Conservation (phyloP, 53 echinoderm and acorn worm species). For the Arbacia lixula region DNA sequence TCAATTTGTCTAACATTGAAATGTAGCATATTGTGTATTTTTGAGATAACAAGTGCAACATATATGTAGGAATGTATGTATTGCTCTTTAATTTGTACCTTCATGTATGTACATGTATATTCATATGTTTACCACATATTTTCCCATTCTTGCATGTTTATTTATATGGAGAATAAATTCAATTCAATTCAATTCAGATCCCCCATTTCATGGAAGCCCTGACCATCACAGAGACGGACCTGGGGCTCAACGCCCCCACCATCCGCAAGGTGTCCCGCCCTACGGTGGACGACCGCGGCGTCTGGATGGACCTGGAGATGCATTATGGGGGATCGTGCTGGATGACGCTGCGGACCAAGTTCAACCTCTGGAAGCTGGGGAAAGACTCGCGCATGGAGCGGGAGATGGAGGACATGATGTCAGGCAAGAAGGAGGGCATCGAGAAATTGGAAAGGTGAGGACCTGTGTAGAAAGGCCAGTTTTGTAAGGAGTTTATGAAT, state of each 20-base stretch:
- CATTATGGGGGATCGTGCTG: constrained; percentile 91
- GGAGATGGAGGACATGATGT: constrained; percentile 80
- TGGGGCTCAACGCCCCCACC: constrained; percentile 84
- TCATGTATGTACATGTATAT: no score
- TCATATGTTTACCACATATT: no score
- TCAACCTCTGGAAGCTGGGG: constrained; percentile 92
- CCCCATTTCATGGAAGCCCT: constrained; percentile 93
- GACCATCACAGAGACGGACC: constrained; percentile 93
- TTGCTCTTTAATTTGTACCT: no score
- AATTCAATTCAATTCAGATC: no score
- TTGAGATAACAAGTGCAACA: no score
- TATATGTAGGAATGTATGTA: no score
- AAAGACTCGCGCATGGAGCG: constrained; percentile 67
- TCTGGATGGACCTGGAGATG: constrained; percentile 95
- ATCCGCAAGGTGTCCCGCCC: constrained; percentile 83
- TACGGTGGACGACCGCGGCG: constrained; percentile 70
- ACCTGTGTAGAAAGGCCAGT: no score
- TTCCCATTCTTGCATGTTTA: no score
- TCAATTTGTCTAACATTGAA: no score
- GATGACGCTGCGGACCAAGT: constrained; percentile 92
- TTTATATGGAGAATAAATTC: no score
- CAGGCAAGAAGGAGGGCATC: constrained; percentile 72
- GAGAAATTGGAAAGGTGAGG: constrained; percentile 63
- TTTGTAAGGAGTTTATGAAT: no score
- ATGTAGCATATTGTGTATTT: no score